A percentile compares a stretch with the other conserved stretches of the same genome.
Evolutionary conservation across 64 coral and sea anemone genomes (phyloP).

Genomic region (Porites lutea): DNA sequence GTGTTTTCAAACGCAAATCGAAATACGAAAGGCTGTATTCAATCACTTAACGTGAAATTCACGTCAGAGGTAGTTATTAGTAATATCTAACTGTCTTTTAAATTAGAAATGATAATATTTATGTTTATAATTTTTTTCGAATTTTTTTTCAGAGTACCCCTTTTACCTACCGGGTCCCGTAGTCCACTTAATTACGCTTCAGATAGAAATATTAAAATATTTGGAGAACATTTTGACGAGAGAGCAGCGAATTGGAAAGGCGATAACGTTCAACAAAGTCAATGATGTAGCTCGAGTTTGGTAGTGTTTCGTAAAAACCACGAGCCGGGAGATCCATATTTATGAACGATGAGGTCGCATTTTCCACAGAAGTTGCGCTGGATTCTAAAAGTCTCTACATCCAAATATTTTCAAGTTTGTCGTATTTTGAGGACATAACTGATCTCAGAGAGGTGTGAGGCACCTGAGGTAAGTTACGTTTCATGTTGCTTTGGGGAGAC

Average conservation of each 20-base stretch:
- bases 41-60: not conserved
- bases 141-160: not conserved
- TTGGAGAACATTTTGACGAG: not conserved
- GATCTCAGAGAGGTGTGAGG: not conserved
- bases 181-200: not conserved
- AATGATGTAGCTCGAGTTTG: not conserved
- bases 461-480: not conserved
- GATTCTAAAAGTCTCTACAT: not conserved
- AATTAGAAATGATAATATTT: not conserved
- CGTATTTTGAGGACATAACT: not conserved
- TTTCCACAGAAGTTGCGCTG: not conserved
- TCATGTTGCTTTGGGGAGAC: not conserved
- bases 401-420: not conserved
- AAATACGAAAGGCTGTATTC: constrained; percentile 3
- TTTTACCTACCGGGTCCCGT: not conserved
- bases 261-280: not conserved
- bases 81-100: not conserved
- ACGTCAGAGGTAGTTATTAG: not conserved
- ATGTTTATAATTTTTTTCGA: not conserved
- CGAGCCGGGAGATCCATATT: not conserved
- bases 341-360: not conserved
- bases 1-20: not conserved
- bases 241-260: not conserved
- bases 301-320: not conserved
- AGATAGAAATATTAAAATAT: not conserved